Evolutionary conservation across 2,797 vertebrate genomes (phyloP), one percentile per base, ranked within the genome.

Genomic region (Sebastes matsubarae): DNA sequence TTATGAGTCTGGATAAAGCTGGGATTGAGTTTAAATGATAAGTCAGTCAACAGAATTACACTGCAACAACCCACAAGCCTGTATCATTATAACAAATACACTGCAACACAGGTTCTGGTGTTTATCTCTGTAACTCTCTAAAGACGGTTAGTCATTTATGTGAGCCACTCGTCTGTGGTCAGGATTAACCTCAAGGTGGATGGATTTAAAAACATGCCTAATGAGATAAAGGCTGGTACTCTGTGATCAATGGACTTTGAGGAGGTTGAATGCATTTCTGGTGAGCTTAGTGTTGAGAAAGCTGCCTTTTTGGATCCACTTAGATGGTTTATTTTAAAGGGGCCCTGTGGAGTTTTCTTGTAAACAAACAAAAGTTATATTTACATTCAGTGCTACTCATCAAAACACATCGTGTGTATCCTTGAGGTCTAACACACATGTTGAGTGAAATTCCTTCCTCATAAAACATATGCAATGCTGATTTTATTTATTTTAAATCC

Each of bases 141-240:
- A 50, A 50, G 69, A 72, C 78, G 68, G 88, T 89, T 52, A 84
- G 81, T 57, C 88, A 89, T 93, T 95, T 90, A 89, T 91, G 85
- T 65, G 71, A 92, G 82, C 61, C 81, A 81, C 80, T 92, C 72
- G 75, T 57, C 89, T 87, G 90, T 92, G 85, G 83, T 80, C 24
- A 24, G 90, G 91, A 92, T 95, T 94, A 94, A 94, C 90, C 92
- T 82, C 7, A 73, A 87, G 84, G 84, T 92, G 90, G 84, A 73
- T 66, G 59, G 93, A 87, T 92, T 94, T 93, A 92, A 94, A 88
- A 88, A 89, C 27, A 24, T 80, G 80, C 36, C 85, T 81, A 84
- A 90, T 82, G 88, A 88, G 77, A 90, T 80, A 72, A 84, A 84
- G 60, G 57, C 66, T 58, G 2, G 3, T 25, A 22, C 68, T 66